Evolutionary conservation across 2,113 vertebrate species (phyloP), one percentile per base, ranked within the genome.

Genomic region (Vidua chalybeata): DNA sequence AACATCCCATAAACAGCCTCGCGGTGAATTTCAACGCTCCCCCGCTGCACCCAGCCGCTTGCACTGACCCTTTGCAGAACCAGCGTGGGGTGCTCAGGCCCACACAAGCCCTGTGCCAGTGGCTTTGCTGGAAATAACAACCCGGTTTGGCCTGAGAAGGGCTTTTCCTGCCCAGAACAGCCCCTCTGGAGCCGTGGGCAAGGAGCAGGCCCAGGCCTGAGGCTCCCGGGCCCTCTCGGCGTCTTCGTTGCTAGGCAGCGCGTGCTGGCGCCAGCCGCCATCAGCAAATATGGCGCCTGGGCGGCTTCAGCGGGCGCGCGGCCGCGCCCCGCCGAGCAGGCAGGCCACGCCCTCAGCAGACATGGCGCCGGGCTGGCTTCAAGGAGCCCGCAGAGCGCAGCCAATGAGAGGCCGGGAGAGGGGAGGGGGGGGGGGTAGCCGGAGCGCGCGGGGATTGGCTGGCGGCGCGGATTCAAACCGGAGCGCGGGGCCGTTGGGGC

Each of bases 321-420:
- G 7, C 4, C 0, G 2, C 4, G 5, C 1, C 2, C 11, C 3
- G 3, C 16, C 18, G 59, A 7, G 28, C 12, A 0, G 5, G 4
- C 41, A 1, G 28, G 31, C 58, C 9, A 0, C 9, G 58, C 91
- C 96, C 95, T 91, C 33, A 94, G 10, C 51, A 74, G 27, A 54
- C 93, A 94, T 91, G 93, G 91, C 77, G 14, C 2, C 59, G 0
- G 5, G 26, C 24, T 3, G 91, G 72, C 91, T 94, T 95, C 96
- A 46, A 41, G 37, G 0, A 6, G 4, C 13, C 1, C 17, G 0
- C 26, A 0, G 62, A 28, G 10, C 4, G 0, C 16, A 93, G 68
- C 96, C 95, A 97, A 95, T 97, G 49, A 59, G 66, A 56, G 28
- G 2, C 18, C 18, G 33, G 10, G 5, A 2, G 56, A 21, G 15